Evolutionary conservation across 2,113 vertebrate species (phyloP).

Genomic region (Mirza zaza): DNA sequence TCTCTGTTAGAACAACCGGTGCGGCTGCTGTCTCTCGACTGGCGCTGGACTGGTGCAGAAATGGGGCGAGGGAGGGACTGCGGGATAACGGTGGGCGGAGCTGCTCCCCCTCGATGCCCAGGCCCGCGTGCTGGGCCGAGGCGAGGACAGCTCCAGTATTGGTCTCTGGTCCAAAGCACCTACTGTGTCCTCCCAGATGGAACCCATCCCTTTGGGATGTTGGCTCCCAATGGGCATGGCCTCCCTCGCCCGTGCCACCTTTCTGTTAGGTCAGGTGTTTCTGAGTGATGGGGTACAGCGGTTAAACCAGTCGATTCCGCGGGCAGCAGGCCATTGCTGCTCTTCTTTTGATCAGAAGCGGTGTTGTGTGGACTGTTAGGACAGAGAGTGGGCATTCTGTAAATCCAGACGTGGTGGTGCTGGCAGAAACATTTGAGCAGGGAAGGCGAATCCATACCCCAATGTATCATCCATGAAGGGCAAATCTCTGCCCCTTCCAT

Average conservation of each 20-base stretch:
- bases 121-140: not conserved
- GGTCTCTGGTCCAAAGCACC: not conserved
- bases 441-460: not conserved
- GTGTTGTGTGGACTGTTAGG: not conserved
- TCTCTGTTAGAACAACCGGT: not conserved
- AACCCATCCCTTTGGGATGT: not conserved
- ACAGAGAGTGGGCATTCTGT: fast-evolving
- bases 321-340: not conserved
- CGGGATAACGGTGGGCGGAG: not conserved
- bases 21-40: not conserved
- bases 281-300: not conserved
- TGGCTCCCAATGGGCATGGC: too few species aligned
- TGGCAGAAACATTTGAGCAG: not conserved
- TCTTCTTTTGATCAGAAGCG: not conserved
- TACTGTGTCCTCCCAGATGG: not conserved
- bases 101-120: not conserved
- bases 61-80: not conserved
- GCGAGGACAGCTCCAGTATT: not conserved
- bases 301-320: not conserved
- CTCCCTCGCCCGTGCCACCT: not conserved
- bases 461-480: not conserved
- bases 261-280: not conserved
- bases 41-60: not conserved
- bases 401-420: not conserved
- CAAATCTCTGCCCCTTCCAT: not conserved